These are phyloP conservation scores for Melieria picta DNA, from an alignment of 2,888 invertebrate genomes.

Conservation along the genomic window DNA sequence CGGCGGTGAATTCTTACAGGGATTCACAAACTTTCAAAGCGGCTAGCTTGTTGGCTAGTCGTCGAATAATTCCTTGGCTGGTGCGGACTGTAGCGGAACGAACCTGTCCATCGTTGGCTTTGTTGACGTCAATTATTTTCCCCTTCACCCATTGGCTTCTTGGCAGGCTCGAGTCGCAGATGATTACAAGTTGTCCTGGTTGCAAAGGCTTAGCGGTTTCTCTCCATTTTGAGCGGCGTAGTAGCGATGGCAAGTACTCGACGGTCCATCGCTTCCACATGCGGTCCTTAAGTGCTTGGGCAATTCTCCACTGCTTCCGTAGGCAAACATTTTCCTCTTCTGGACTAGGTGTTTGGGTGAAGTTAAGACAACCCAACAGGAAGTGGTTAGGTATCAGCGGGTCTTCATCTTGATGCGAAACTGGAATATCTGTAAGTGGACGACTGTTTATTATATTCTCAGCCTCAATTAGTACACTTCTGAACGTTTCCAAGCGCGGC, in stretches of 20 bases:
- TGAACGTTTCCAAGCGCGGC: conserved; percentile 36
- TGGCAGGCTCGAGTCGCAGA: conserved; percentile 29
- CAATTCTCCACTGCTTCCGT: conserved; percentile 34
- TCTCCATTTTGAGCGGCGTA: conserved; percentile 34
- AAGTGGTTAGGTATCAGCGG: conserved; percentile 41
- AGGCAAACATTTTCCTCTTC: conserved; percentile 20
- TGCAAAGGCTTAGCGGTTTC: conserved; percentile 4
- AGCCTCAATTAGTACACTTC: conserved; percentile 38
- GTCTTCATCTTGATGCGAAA: conserved; percentile 33
- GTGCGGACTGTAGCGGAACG: background rate
- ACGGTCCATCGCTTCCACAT: conserved; percentile 30
- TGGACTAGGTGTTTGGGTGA: conserved; percentile 31
- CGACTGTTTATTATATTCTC: conserved; percentile 40
- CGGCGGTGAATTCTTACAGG: conserved; percentile 5
- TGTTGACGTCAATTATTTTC: conserved; percentile 21
- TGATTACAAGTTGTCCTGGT: conserved; percentile 13
- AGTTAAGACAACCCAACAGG: conserved; percentile 35
- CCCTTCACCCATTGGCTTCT: conserved; percentile 34
- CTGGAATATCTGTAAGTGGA: conserved; percentile 37
- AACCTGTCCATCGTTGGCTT: conserved; percentile 1
- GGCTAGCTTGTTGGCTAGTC: conserved; percentile 1
- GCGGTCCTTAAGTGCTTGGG: conserved; percentile 32
- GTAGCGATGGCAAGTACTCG: conserved; percentile 37
- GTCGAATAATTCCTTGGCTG: background rate
- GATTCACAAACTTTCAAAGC: conserved; percentile 5